phyloP scores from a whole-genome alignment of 2,797 vertebrate species.

The Eremophila alpestris region DNA sequence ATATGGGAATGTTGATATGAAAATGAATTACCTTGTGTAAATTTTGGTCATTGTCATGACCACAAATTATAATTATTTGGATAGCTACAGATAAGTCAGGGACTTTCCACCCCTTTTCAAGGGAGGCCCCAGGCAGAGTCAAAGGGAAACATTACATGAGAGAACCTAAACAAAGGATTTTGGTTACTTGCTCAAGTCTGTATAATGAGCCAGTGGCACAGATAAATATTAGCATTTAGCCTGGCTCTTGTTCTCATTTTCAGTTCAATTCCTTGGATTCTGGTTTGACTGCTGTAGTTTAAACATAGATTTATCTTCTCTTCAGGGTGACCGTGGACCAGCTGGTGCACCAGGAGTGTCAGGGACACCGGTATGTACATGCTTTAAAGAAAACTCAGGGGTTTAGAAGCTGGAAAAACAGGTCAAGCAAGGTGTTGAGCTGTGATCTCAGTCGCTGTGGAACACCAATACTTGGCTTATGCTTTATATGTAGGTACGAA shows the following conservation, averaged over 20 bases:
- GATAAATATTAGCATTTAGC: not conserved
- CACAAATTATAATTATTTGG: not conserved
- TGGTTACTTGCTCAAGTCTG: not conserved
- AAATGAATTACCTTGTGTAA: not conserved
- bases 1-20: not conserved
- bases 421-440: not conserved
- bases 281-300: not conserved
- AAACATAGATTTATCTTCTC: constrained; percentile 38
- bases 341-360: constrained; percentile 82
- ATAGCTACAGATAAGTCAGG: not conserved
- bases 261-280: not conserved
- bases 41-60: not conserved
- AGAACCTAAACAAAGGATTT: not conserved
- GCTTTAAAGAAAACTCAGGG: not conserved
- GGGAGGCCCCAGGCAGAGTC: not conserved
- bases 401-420: not conserved
- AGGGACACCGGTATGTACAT: constrained; percentile 84
- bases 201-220: not conserved
- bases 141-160: not conserved
- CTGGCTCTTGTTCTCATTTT: not conserved
- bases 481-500: not conserved
- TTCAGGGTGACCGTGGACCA: constrained; percentile 90
- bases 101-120: not conserved
- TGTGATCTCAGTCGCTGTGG: not conserved
- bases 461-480: not conserved